phyloP scores from a whole-genome alignment of 2,888 invertebrate genomes.

The Xestia ashworthii region DNA sequence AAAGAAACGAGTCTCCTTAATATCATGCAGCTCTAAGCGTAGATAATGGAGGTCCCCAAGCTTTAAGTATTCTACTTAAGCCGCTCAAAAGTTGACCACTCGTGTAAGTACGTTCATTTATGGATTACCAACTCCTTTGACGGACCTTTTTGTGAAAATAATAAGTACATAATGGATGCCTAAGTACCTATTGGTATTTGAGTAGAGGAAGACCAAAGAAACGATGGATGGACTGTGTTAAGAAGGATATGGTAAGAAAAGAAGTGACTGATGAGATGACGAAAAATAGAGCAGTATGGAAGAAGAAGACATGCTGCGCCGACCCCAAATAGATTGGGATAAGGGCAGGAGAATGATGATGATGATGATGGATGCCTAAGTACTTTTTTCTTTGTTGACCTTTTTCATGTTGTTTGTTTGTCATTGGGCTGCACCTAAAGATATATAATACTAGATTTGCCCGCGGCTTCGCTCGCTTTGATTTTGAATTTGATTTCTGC shows the following conservation, averaged over 20 bases:
- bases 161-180: slow-evolving; percentile 6
- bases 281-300: no score
- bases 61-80: slow-evolving; percentile 22
- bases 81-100: slow-evolving; percentile 30
- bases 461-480: no score
- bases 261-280: no score
- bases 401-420: background rate
- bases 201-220: no score
- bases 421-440: background rate
- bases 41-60: slow-evolving; percentile 31
- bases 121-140: slow-evolving; percentile 37
- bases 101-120: slow-evolving; percentile 33
- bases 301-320: no score
- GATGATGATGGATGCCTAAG: slow-evolving; percentile 4
- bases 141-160: slow-evolving; percentile 13
- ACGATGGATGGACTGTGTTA: no score
- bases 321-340: no score
- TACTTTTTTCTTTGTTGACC: background rate
- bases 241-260: no score
- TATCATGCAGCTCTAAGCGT: background rate
- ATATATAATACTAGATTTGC: background rate
- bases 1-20: slow-evolving; percentile 18
- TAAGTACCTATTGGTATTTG: no score
- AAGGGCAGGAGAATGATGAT: no score
- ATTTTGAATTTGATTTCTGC: no score